phyloP scores from a whole-genome alignment of 1,140 invertebrate genomes.

The Drosophila novamexicana region DNA sequence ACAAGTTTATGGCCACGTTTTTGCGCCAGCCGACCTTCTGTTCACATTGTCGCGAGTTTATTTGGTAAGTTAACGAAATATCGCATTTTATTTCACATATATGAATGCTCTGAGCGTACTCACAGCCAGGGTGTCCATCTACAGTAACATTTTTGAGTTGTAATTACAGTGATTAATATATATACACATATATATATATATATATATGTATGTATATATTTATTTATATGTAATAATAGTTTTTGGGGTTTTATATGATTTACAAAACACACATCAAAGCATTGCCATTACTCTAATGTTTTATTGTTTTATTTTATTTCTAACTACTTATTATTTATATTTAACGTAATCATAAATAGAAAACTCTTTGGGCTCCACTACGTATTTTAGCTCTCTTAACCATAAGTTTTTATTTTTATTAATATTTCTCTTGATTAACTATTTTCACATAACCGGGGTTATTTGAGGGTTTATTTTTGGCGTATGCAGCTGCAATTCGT shows the following conservation, averaged over 20 bases:
- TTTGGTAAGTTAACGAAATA: constrained; percentile 90
- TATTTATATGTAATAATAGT: constrained; percentile 35
- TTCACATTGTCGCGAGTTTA: constrained; percentile 98
- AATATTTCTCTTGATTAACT: constrained; percentile 35
- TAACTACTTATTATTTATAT: constrained; percentile 3
- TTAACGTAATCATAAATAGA: constrained; percentile 45
- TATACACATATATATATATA: constrained; percentile 34
- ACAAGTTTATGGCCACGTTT: constrained; percentile 99
- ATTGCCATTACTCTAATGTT: constrained; percentile 30
- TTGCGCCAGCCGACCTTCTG: constrained; percentile 99
- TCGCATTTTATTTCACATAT: constrained; percentile 35
- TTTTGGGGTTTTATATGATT: constrained; percentile 62
- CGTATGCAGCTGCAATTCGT: constrained; percentile 20
- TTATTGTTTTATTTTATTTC: constrained; percentile 34
- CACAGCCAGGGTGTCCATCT: constrained; percentile 59
- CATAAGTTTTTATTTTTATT: constrained; percentile 31
- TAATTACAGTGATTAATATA: constrained; percentile 66
- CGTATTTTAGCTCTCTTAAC: constrained; percentile 33
- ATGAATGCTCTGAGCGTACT: constrained; percentile 36
- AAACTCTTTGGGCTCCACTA: constrained; percentile 21
- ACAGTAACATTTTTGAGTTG: constrained; percentile 67
- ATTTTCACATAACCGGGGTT: constrained; percentile 33
- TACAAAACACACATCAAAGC: constrained; percentile 36
- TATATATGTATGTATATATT: constrained; percentile 43
- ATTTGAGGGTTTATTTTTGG: constrained; percentile 12